Evolutionary conservation across 2,888 invertebrate species (phyloP).

Genomic region (Prenolepis imparis): DNA sequence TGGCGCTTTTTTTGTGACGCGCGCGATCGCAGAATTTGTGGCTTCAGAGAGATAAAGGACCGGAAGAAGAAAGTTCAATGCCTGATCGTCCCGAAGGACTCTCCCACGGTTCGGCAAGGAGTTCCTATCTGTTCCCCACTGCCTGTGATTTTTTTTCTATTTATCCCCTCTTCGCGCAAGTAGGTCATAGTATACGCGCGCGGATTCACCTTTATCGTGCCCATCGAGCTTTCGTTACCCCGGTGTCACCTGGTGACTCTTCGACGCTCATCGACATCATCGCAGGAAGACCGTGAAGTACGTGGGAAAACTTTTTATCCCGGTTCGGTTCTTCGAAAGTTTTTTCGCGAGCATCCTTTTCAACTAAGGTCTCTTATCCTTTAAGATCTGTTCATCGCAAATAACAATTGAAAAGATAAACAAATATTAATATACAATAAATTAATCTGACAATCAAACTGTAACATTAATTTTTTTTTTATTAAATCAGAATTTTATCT

Average conservation of each 20-base stretch:
- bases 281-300: constrained; percentile 72
- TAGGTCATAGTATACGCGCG: constrained; percentile 65
- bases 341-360: neutral
- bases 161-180: constrained; percentile 61
- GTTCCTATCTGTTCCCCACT: constrained; percentile 68
- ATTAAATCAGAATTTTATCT: neutral
- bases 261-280: constrained; percentile 64
- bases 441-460: neutral
- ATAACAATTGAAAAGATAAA: neutral
- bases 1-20: constrained; percentile 62
- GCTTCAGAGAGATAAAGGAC: constrained; percentile 70
- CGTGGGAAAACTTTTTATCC: constrained; percentile 73
- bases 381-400: neutral
- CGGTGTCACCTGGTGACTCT: constrained; percentile 59
- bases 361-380: neutral
- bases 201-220: constrained; percentile 59
- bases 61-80: constrained; percentile 77
- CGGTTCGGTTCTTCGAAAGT: neutral
- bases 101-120: constrained; percentile 79
- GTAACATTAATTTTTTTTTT: neutral
- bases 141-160: constrained; percentile 71
- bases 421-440: neutral
- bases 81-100: constrained; percentile 77
- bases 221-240: constrained; percentile 71
- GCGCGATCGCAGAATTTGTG: constrained; percentile 67